These are phyloP conservation scores for Hypolimnas misippus DNA, from an alignment of 2,888 invertebrate genomes.

Conservation along the genomic window DNA sequence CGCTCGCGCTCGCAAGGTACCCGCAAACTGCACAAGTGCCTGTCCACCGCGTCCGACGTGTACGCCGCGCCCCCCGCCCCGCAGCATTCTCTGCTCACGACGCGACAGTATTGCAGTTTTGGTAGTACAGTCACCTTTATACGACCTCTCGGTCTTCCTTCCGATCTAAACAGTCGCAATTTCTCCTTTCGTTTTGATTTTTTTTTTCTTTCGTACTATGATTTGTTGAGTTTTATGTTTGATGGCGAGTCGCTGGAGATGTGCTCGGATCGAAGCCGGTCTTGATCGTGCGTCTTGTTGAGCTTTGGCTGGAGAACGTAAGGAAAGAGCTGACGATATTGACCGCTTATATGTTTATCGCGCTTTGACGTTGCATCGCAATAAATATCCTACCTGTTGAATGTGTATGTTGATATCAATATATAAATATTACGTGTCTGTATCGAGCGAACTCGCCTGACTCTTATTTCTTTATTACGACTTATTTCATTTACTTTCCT, in stretches of 20 bases:
- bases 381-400: conserved; percentile 12
- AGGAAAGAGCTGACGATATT: conserved; percentile 17
- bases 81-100: conserved; percentile 89
- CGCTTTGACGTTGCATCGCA: conserved; percentile 19
- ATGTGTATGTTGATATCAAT: conserved; percentile 20
- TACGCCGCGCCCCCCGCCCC: conserved; percentile 86
- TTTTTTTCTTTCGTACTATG: conserved; percentile 52
- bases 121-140: conserved; percentile 93
- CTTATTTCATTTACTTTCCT: conserved; percentile 44
- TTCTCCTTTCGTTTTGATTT: conserved; percentile 56
- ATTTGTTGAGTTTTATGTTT: conserved; percentile 48
- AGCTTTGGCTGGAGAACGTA: conserved; percentile 27
- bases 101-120: conserved; percentile 97
- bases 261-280: conserved; percentile 12
- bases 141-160: conserved; percentile 66
- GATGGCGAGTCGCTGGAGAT: conserved; percentile 39
- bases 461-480: conserved; percentile 39
- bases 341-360: conserved; percentile 16
- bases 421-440: conserved; percentile 13
- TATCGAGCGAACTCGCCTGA: conserved; percentile 45
- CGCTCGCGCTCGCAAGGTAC: conserved; percentile 94
- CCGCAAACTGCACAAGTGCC: conserved; percentile 96
- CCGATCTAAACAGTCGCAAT: conserved; percentile 80
- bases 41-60: conserved; percentile 94
- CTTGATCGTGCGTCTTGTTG: conserved; percentile 23